These are phyloP conservation scores for Madoqua kirkii DNA, from an alignment of 2,113 vertebrate species.

Conservation along the genomic window DNA sequence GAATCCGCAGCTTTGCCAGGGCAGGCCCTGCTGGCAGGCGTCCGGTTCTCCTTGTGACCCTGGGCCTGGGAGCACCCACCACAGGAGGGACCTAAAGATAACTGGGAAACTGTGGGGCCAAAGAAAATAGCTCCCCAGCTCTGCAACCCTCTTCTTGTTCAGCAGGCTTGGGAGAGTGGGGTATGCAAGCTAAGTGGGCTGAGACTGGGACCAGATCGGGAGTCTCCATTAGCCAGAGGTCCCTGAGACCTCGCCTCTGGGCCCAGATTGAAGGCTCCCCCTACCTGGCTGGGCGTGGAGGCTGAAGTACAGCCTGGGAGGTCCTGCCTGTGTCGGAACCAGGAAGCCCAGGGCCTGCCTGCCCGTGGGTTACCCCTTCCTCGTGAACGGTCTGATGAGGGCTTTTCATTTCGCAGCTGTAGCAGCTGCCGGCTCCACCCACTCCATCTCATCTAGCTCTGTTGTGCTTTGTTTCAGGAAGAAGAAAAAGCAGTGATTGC, in stretches of 20 bases:
- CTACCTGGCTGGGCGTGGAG: neutral
- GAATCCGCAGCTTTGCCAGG: neutral
- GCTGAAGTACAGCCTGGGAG: no score
- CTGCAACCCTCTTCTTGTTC: neutral
- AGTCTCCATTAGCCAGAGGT: neutral
- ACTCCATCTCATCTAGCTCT: neutral
- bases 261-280: neutral
- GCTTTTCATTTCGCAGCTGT: neutral
- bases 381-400: neutral
- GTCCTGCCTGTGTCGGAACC: no score
- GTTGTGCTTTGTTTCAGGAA: neutral
- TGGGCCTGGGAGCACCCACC: neutral
- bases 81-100: neutral
- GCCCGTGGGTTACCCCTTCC: neutral
- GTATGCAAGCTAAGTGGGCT: neutral
- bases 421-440: neutral
- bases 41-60: neutral
- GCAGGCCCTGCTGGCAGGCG: neutral
- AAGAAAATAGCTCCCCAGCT: neutral
- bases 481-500: neutral
- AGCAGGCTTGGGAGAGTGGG: neutral
- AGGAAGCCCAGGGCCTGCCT: neutral
- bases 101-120: neutral
- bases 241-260: accelerated
- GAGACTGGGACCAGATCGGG: neutral